phyloP scores from a whole-genome alignment of 2,797 vertebrate genomes.

The Vireo griseus region DNA sequence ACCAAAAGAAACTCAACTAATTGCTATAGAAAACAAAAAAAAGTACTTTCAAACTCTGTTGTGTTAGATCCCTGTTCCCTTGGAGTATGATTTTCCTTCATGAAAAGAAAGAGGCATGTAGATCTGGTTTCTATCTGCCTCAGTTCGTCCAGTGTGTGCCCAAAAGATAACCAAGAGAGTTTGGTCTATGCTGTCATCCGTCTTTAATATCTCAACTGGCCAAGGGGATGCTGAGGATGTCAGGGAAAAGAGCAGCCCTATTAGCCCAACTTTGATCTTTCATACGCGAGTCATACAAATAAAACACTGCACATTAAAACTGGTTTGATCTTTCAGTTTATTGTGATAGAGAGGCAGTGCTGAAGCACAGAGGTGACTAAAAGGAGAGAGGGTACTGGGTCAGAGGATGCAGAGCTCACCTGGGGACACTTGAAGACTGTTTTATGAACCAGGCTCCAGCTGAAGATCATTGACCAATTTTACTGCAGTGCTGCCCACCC shows the following conservation, averaged over 20 bases:
- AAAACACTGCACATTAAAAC: background rate
- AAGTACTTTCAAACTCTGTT: background rate
- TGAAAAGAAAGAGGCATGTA: background rate
- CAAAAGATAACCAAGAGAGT: constrained; percentile 2
- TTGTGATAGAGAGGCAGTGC: background rate
- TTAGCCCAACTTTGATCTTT: constrained; percentile 35
- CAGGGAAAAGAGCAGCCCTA: background rate
- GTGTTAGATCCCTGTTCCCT: background rate
- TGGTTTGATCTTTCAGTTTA: background rate
- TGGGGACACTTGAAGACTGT: background rate
- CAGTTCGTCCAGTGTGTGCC: background rate
- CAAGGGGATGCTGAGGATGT: background rate
- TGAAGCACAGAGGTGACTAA: background rate
- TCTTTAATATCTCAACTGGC: background rate
- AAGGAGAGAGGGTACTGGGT: background rate
- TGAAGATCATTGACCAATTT: background rate
- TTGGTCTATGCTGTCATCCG: background rate
- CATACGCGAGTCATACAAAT: background rate
- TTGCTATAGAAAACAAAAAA: background rate
- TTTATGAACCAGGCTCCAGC: background rate
- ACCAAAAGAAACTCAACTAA: background rate
- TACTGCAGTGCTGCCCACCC: background rate
- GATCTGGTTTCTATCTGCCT: constrained; percentile 27
- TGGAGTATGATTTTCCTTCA: background rate
- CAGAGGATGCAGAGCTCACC: background rate